These are phyloP conservation scores for Chelon labrosus DNA, from an alignment of 2,797 vertebrate species.

Conservation along the genomic window DNA sequence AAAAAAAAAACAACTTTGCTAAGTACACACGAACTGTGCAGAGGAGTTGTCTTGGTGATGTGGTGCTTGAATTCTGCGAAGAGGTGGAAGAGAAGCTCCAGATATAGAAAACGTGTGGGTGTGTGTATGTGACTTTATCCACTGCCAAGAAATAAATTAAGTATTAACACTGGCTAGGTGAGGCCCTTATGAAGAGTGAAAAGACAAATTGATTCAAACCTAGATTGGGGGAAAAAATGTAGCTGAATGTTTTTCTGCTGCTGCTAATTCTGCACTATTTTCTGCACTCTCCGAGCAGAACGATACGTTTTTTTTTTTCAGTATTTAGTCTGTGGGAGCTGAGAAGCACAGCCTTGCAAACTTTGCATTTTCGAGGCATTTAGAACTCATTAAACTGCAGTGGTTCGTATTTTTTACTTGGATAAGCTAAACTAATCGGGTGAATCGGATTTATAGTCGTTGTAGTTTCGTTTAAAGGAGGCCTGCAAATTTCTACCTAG, in stretches of 20 bases:
- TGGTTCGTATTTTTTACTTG: constrained; percentile 5
- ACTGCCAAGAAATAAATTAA: constrained; percentile 63
- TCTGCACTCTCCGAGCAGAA: constrained; percentile 25
- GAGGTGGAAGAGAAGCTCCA: constrained; percentile 53
- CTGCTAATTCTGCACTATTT: constrained; percentile 37
- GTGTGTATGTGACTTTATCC: constrained; percentile 64
- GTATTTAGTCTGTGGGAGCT: constrained; percentile 16
- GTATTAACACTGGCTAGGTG: constrained; percentile 41
- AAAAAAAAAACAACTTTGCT: constrained; percentile 46
- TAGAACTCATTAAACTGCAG: constrained; percentile 14
- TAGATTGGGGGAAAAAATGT: constrained; percentile 22
- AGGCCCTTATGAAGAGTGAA: constrained; percentile 43
- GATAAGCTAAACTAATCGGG: constrained; percentile 8
- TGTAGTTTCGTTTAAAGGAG: not conserved
- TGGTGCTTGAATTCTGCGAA: constrained; percentile 49
- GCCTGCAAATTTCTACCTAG: not conserved
- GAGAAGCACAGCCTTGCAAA: constrained; percentile 20
- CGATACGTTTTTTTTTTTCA: constrained; percentile 2
- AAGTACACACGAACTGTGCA: constrained; percentile 22
- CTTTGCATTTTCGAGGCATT: not conserved
- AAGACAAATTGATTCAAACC: constrained; percentile 50
- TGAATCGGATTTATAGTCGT: not conserved
- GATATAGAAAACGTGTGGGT: constrained; percentile 73
- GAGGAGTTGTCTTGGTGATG: constrained; percentile 72
- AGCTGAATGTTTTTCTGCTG: constrained; percentile 37